Base-by-base conservation (phyloP, 2,113 vertebrate species). In the Chloropsis cyanopogon region DNA sequence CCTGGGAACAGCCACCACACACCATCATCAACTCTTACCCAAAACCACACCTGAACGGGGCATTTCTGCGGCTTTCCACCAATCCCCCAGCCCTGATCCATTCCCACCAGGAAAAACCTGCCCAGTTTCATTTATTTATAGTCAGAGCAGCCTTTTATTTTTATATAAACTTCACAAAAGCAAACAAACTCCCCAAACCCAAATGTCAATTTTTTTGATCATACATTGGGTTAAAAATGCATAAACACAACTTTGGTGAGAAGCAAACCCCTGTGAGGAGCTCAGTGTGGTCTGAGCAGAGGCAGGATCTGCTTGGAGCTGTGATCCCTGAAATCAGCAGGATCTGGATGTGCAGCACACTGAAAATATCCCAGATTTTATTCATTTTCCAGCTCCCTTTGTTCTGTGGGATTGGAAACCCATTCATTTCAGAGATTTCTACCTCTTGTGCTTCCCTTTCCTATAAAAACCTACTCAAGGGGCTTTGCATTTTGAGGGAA, bases 1-100 rank as follows among this genome's bases (percentile, higher is more conserved):
- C 37, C 60, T 52, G 46, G 75, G 35, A 41, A 18, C 1, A 29
- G 60, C 22, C 71, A 53, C 39, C 76, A 12, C 17, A 31, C 20
- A 7, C 1, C 3, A 8, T 0, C 7, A 42, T 0, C 31, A 13
- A 2, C 37, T 6, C 54, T 7, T 5, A 18, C 3, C 46, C 10
- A 7, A 8, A 2, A 10, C 2, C 4, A 23, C 20, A 6, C 18
- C 59, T 86, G 71, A 42, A 31, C 0, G 1, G 9, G 71, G 20
- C 28, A 16, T 3, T 28, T 19, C 46, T 25, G 44, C 1, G 35
- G 18, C 10, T 9, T 57, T 9, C 54, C 39, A 53, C 31, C 71
- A 59, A 37, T n/a, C n/a, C 25, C 19, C 47, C 57, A 54, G 14
- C 24, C 7, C 52, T 3, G 44, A 7, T 3, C 85, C 83, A 19